phyloP scores from a whole-genome alignment of 2,797 vertebrate genomes.

The Sternarchorhynchus goeldii region DNA sequence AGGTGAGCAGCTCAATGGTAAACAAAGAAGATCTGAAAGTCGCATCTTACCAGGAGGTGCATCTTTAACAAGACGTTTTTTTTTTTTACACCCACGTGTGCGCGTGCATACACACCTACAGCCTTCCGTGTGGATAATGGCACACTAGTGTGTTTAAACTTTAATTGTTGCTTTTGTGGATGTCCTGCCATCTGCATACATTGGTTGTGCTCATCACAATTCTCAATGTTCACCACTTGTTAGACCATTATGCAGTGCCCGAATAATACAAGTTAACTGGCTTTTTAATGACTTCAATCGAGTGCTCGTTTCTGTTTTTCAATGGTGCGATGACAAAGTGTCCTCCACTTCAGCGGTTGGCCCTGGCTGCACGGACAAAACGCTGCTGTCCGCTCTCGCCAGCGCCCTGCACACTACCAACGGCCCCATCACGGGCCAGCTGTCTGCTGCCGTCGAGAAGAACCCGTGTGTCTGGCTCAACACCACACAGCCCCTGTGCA shows the following conservation, averaged over 20 bases:
- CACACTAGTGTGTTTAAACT: neutral
- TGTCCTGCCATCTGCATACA: no score
- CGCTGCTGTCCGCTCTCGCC: conserved; percentile 90
- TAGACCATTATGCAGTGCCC: no score
- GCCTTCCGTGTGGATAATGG: neutral
- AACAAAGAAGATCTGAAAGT: neutral
- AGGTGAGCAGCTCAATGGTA: conserved; percentile 71
- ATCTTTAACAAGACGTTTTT: neutral
- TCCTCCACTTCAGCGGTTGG: conserved; percentile 82
- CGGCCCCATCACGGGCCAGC: conserved; percentile 91
- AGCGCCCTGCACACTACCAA: conserved; percentile 94
- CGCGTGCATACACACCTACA: neutral
- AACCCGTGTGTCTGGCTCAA: conserved; percentile 97
- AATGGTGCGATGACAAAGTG: conserved; percentile 33
- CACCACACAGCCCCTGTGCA: conserved; percentile 92
- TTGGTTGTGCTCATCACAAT: no score
- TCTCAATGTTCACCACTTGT: no score
- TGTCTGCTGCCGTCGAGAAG: conserved; percentile 92
- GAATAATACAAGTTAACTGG: neutral
- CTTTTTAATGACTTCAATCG: neutral
- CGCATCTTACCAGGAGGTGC: neutral
- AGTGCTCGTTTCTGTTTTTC: neutral
- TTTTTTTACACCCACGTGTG: no score
- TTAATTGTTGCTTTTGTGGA: no score
- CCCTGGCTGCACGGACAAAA: conserved; percentile 89